Evolutionary conservation across 2,113 vertebrate species (phyloP).

Genomic region (Rhadina sibilatrix): DNA sequence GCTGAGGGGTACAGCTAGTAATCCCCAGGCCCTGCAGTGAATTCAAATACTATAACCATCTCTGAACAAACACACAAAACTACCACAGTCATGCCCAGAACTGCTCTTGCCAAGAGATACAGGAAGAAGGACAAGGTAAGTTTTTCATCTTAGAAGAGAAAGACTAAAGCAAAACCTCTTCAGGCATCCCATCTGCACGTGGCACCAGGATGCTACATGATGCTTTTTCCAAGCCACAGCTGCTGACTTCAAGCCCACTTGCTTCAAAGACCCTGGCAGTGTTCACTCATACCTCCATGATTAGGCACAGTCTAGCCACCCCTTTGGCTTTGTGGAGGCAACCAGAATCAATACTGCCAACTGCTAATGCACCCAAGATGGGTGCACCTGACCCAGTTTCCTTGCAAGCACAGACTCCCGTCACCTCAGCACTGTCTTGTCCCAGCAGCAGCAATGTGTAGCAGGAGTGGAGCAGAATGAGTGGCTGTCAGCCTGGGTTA

Average conservation of each 20-base stretch:
- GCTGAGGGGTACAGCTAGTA: neutral
- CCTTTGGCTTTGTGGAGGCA: neutral
- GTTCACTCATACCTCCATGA: neutral
- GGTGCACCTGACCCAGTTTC: neutral
- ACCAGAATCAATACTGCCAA: neutral
- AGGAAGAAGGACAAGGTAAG: neutral
- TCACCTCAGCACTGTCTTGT: neutral
- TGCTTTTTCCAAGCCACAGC: neutral
- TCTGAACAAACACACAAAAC: neutral
- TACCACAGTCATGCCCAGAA: neutral
- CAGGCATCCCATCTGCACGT: neutral
- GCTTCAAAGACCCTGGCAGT: neutral
- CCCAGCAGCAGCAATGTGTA: neutral
- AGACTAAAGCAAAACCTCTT: neutral
- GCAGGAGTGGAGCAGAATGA: accelerated
- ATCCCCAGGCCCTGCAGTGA: neutral
- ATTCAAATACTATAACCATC: neutral
- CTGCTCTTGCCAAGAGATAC: neutral
- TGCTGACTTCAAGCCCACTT: neutral
- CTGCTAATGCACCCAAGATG: neutral
- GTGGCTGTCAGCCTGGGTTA: neutral
- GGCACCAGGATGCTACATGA: neutral
- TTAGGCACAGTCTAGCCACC: neutral
- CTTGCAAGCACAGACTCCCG: neutral
- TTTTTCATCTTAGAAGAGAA: neutral